Conservation (phyloP, 2,888 invertebrate genomes). For the Pimpla rufipes region DNA sequence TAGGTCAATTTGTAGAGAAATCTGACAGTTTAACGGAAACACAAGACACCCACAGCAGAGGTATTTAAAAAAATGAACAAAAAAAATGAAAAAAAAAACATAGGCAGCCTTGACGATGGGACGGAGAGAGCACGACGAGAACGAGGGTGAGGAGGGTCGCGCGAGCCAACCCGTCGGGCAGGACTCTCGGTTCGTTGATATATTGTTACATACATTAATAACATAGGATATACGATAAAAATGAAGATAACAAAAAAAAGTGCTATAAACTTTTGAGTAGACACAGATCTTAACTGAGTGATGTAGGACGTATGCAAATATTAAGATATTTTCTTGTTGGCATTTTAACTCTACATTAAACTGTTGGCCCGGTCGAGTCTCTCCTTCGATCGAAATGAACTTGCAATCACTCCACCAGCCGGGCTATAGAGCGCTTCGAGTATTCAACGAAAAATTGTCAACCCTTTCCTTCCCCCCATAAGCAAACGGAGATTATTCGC, state of each 20-base stretch:
- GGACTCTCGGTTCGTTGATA: slow-evolving; percentile 76
- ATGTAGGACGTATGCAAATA: slow-evolving; percentile 77
- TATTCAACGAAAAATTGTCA: slow-evolving; percentile 54
- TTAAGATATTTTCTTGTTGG: slow-evolving; percentile 83
- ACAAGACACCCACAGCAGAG: slow-evolving; percentile 42
- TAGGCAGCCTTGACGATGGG: slow-evolving; percentile 65
- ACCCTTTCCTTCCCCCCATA: slow-evolving; percentile 4
- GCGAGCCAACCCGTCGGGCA: slow-evolving; percentile 45
- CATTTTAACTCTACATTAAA: slow-evolving; percentile 82
- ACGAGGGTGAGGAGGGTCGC: slow-evolving; percentile 55
- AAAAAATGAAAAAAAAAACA: slow-evolving; percentile 61
- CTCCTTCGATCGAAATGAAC: slow-evolving; percentile 73
- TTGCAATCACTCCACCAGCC: slow-evolving; percentile 15
- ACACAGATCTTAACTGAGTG: slow-evolving; percentile 77
- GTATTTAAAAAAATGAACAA: slow-evolving; percentile 50
- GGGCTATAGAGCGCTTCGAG: slow-evolving; percentile 29
- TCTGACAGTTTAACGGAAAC: slow-evolving; percentile 76
- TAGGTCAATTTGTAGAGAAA: slow-evolving; percentile 84
- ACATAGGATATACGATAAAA: slow-evolving; percentile 73
- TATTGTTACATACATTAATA: slow-evolving; percentile 83
- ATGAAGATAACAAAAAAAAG: slow-evolving; percentile 72
- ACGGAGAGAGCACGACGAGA: slow-evolving; percentile 37
- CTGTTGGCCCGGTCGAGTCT: slow-evolving; percentile 80
- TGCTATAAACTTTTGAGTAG: slow-evolving; percentile 82
- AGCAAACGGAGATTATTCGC: neutral